Percentiles rank a stretch among this genome's conserved stretches.
Evolutionary conservation across 2,797 vertebrate species (phyloP).

Genomic region (Eulemur rubriventer): DNA sequence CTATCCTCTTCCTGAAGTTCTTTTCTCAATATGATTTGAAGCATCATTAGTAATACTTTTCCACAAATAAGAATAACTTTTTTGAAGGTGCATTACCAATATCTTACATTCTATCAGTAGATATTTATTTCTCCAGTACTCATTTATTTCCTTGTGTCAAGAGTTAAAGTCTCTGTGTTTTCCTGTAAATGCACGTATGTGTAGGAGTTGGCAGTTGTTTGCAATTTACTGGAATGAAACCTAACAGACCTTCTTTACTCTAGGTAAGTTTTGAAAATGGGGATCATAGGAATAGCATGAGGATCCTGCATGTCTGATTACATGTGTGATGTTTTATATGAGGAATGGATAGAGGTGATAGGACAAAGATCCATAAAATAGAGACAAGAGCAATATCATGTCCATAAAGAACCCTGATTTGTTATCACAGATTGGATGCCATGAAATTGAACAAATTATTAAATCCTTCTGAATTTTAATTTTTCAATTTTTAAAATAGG

Average conservation of each 20-base stretch:
- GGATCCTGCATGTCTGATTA: neutral
- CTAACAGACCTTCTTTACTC: neutral
- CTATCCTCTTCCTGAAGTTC: too few species aligned
- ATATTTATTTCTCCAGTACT: neutral
- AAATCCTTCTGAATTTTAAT: neutral
- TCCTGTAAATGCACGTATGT: neutral
- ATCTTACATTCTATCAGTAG: neutral
- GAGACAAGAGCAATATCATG: neutral
- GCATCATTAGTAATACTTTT: neutral
- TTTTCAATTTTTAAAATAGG: neutral
- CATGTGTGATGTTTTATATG: neutral
- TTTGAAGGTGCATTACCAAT: neutral
- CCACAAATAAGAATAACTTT: neutral
- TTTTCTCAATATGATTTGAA: neutral
- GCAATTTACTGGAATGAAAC: neutral
- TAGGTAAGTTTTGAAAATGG: neutral
- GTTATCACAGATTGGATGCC: neutral
- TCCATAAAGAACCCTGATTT: neutral
- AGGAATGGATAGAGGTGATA: fast-evolving
- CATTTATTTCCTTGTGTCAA: neutral
- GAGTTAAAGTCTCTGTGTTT: neutral
- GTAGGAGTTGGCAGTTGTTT: neutral
- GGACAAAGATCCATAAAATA: neutral
- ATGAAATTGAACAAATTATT: neutral
- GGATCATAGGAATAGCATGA: fast-evolving